These are phyloP conservation scores for Erythrolamprus reginae DNA, from an alignment of 2,113 vertebrate genomes.

Conservation along the genomic window DNA sequence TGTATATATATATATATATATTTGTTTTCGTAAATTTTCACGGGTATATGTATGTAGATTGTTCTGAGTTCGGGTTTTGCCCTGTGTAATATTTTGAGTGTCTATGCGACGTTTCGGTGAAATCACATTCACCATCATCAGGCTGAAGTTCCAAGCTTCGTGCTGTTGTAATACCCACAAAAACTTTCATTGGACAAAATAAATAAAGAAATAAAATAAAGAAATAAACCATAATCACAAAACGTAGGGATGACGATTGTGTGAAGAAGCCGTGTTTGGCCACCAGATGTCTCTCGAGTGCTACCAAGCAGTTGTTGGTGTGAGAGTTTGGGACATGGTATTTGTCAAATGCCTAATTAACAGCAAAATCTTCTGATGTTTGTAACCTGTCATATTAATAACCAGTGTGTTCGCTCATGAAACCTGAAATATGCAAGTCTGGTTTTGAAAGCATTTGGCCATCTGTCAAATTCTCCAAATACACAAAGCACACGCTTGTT, in stretches of 20 bases:
- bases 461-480: conserved; percentile 43
- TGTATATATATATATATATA: no score
- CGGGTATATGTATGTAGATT: no score
- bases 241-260: background rate
- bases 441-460: conserved; percentile 2
- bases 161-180: no score
- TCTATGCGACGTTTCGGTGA: no score
- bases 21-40: no score
- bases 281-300: conserved; percentile 58
- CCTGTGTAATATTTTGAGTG: no score
- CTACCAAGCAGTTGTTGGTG: background rate
- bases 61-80: no score
- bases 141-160: no score
- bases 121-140: no score
- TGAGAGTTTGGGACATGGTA: background rate
- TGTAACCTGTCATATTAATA: conserved; percentile 50
- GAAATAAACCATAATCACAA: background rate
- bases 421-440: conserved; percentile 43
- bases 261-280: conserved; percentile 4
- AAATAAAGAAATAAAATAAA: no score
- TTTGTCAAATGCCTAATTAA: conserved; percentile 16
- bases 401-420: conserved; percentile 23
- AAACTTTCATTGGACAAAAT: no score
- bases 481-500: conserved; percentile 33
- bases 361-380: conserved; percentile 30